phyloP scores from a whole-genome alignment of 2,888 invertebrate genomes.

The Deroplatys truncata region DNA sequence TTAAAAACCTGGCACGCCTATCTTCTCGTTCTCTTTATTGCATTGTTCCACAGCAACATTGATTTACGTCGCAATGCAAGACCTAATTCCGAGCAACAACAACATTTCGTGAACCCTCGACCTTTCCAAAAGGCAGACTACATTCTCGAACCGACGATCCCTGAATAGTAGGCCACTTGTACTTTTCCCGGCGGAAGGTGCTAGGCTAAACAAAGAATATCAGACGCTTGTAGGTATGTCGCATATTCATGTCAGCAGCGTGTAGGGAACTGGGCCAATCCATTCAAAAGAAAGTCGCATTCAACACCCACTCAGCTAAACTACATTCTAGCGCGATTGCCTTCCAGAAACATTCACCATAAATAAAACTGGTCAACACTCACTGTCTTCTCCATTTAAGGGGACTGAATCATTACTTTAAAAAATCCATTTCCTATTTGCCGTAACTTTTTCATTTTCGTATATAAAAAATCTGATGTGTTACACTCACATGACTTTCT shows the following conservation, averaged over 20 bases:
- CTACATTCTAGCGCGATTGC: too few species aligned
- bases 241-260: background rate
- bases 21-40: too few species aligned
- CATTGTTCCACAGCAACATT: too few species aligned
- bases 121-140: background rate
- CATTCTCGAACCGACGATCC: background rate
- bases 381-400: too few species aligned
- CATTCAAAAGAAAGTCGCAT: background rate
- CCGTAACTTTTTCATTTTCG: too few species aligned
- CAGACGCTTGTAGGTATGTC: background rate
- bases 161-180: background rate
- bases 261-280: background rate
- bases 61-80: background rate
- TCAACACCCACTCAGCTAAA: background rate
- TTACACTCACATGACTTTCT: too few species aligned
- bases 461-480: too few species aligned
- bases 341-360: too few species aligned
- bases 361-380: too few species aligned
- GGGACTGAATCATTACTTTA: too few species aligned
- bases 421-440: too few species aligned
- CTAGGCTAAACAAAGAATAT: background rate
- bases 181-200: background rate
- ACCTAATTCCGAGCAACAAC: background rate
- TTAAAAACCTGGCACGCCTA: too few species aligned
- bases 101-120: background rate